Conservation (phyloP, 2,797 vertebrate species). For the Phoxinus dragarum region DNA sequence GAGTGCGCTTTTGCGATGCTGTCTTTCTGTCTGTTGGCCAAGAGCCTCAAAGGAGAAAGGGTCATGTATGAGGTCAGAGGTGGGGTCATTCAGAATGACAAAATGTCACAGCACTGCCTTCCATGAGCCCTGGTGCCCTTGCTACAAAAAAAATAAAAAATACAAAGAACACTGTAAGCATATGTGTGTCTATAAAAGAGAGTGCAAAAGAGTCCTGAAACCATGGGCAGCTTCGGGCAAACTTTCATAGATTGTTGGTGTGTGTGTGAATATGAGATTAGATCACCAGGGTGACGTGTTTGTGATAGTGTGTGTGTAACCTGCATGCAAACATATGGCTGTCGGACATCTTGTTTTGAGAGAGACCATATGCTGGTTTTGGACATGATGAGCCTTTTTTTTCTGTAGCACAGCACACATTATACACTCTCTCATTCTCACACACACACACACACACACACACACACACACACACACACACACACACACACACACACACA, state of each 20-base stretch:
- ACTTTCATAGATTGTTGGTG: constrained; percentile 6
- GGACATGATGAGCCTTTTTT: constrained; percentile 29
- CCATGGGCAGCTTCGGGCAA: neutral
- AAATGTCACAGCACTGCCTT: constrained; percentile 26
- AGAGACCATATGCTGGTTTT: constrained; percentile 58
- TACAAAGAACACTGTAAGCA: neutral
- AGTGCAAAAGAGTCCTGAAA: neutral
- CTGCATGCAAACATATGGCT: constrained; percentile 59
- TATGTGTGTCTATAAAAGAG: constrained; percentile 6
- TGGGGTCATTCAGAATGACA: constrained; percentile 40
- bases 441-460: too few relatives aligned
- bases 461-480: too few relatives aligned
- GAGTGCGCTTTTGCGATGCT: constrained; percentile 14
- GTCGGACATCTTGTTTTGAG: constrained; percentile 59
- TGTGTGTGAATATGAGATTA: constrained; percentile 37
- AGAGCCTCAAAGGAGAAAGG: constrained; percentile 19
- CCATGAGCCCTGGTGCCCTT: constrained; percentile 22
- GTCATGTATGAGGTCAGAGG: constrained; percentile 17
- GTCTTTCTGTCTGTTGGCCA: constrained; percentile 21
- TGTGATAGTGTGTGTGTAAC: constrained; percentile 57
- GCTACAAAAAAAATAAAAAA: neutral
- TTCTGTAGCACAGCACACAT: constrained; percentile 27
- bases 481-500: constrained; percentile 11
- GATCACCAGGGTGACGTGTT: constrained; percentile 32
- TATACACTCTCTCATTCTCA: constrained; percentile 63